Conservation (phyloP, 2,888 invertebrate genomes). For the Rhimphoctona megacephalus region DNA sequence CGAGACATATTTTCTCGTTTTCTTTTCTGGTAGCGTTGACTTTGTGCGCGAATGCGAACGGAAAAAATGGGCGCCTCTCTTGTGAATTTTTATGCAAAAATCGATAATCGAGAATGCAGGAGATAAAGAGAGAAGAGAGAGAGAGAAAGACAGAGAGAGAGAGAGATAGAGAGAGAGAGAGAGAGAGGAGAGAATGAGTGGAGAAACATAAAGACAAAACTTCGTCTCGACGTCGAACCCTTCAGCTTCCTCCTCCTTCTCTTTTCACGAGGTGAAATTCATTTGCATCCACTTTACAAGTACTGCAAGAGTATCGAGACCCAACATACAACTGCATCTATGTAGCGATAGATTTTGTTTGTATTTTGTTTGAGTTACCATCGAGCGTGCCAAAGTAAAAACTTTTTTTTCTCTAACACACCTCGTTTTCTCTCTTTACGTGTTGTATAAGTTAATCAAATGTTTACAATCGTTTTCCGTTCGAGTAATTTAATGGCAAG, state of each 20-base stretch:
- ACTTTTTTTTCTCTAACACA: neutral
- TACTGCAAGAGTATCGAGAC: conserved; percentile 5
- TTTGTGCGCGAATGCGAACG: conserved; percentile 45
- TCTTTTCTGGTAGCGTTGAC: conserved; percentile 42
- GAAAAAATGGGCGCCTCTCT: conserved; percentile 39
- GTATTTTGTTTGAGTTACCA: conserved; percentile 22
- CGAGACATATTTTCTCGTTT: conserved; percentile 37
- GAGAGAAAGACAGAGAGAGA: conserved; percentile 16
- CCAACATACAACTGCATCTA: neutral
- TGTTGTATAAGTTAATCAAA: neutral
- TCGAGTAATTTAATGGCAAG: neutral
- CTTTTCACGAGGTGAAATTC: conserved; percentile 49
- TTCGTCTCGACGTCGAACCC: conserved; percentile 39
- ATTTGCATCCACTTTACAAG: conserved; percentile 58
- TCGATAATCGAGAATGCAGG: conserved; percentile 64
- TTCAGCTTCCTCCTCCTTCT: conserved; percentile 28
- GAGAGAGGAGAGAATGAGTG: neutral
- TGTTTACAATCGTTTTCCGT: neutral
- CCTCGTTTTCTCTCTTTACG: neutral
- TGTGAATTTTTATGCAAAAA: conserved; percentile 65
- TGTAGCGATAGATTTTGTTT: conserved; percentile 23
- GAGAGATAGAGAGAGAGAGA: conserved; percentile 19
- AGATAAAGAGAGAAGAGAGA: conserved; percentile 23
- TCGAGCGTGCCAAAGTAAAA: neutral
- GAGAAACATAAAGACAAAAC: conserved; percentile 35